Evolutionary conservation across 2,888 invertebrate species (phyloP).

Genomic region (Lydus trimaculatus): DNA sequence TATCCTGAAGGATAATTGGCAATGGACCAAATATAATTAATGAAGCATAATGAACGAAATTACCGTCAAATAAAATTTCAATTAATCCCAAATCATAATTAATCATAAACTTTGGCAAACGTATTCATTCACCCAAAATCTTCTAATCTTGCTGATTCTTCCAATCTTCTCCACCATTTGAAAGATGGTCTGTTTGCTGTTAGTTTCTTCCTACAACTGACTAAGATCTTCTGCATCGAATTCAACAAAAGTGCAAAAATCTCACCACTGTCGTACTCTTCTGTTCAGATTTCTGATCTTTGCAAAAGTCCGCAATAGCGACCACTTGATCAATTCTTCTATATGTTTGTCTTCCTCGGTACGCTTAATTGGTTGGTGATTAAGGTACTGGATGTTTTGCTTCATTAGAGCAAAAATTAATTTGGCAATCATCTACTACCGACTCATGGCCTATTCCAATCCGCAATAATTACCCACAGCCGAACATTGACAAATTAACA

Average conservation of each 20-base stretch:
- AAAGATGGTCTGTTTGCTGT: no score
- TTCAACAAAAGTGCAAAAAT: no score
- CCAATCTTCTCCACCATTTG: no score
- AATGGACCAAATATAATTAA: neutral
- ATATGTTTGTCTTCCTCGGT: neutral
- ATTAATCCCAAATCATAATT: neutral
- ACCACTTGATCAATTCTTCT: no score
- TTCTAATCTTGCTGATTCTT: no score
- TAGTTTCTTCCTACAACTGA: no score
- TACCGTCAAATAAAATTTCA: no score
- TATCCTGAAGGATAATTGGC: neutral
- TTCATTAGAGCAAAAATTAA: neutral
- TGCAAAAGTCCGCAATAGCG: no score
- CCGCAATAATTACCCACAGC: neutral
- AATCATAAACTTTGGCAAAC: neutral
- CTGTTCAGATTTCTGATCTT: no score
- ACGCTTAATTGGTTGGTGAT: neutral
- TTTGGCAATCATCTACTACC: neutral
- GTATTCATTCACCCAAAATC: no score
- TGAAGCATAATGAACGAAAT: neutral
- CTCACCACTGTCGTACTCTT: no score
- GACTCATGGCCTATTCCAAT: neutral
- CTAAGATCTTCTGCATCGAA: no score
- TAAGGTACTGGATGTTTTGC: neutral
- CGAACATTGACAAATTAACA: conserved; percentile 1